Percentiles rank a stretch among this genome's conserved stretches.
Evolutionary conservation across 1,140 invertebrate genomes (phyloP).

Genomic region (Phocides pigmalion): DNA sequence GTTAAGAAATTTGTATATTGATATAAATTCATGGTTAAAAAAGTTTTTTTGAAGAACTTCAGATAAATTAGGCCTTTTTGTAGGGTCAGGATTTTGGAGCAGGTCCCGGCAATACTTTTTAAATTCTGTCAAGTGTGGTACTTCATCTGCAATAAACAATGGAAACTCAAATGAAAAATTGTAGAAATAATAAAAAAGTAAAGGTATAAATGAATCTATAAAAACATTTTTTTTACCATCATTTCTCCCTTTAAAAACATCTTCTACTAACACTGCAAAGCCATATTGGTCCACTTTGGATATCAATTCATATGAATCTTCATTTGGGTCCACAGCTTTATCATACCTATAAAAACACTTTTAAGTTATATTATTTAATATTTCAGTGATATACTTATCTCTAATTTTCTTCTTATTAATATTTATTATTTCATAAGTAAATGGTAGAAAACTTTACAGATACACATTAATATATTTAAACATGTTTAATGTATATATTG

Average conservation of each 20-base stretch:
- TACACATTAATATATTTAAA: too few species aligned
- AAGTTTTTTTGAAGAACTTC: conserved; percentile 88
- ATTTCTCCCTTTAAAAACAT: conserved; percentile 87
- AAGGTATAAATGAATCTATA: too few species aligned
- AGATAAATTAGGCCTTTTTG: conserved; percentile 85
- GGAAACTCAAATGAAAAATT: not conserved
- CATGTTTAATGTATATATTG: too few species aligned
- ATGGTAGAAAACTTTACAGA: too few species aligned
- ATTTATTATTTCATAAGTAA: too few species aligned
- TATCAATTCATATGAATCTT: conserved; percentile 84
- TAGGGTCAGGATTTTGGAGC: conserved; percentile 85
- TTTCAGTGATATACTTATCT: too few species aligned
- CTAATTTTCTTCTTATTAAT: too few species aligned
- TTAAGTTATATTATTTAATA: too few species aligned
- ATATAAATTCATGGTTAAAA: conserved; percentile 93
- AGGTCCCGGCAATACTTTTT: conserved; percentile 86
- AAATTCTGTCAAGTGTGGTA: conserved; percentile 88
- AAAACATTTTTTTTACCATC: conserved; percentile 75
- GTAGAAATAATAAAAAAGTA: too few species aligned
- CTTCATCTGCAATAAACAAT: conserved; percentile 84
- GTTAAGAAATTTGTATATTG: conserved; percentile 91
- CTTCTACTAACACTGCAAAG: conserved; percentile 91
- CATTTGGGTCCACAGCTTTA: conserved; percentile 88
- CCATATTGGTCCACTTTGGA: conserved; percentile 90
- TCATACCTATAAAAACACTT: conserved; percentile 84